Conservation (phyloP, 2,113 vertebrate species). For the Sapajus apella region DNA sequence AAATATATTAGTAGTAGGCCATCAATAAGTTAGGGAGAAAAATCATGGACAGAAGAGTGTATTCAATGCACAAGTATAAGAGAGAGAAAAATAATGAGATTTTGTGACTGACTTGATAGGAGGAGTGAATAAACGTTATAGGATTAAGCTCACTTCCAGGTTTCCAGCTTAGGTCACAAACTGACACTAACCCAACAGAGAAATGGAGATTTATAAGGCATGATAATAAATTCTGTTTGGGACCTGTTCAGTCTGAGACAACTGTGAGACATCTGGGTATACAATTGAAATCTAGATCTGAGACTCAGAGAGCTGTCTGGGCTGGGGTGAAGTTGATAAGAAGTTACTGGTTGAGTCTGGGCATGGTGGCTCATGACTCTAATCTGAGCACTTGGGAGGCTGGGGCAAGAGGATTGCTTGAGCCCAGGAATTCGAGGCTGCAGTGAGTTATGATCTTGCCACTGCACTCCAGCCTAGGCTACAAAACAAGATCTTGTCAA, state of each 20-base stretch:
- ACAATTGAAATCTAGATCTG: conserved; percentile 37
- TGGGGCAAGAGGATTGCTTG: too few relatives aligned
- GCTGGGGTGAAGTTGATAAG: conserved; percentile 22
- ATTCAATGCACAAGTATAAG: not conserved
- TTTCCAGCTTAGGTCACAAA: not conserved
- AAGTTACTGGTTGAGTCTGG: not conserved
- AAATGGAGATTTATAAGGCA: not conserved
- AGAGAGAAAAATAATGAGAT: not conserved
- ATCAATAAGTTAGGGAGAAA: not conserved
- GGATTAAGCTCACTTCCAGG: not conserved
- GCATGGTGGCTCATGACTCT: too few relatives aligned
- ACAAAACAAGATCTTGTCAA: too few relatives aligned
- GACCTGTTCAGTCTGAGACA: conserved; percentile 15
- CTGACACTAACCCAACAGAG: not conserved
- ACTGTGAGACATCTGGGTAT: not conserved
- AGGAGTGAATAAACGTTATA: not conserved
- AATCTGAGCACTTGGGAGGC: too few relatives aligned
- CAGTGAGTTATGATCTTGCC: too few relatives aligned
- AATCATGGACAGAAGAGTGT: not conserved
- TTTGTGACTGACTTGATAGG: not conserved
- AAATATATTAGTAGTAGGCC: not conserved
- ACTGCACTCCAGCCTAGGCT: too few relatives aligned
- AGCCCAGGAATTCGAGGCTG: too few relatives aligned
- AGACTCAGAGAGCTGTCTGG: conserved; percentile 21
- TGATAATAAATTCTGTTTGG: conserved; percentile 24